Percentiles rank a stretch among this genome's conserved stretches.
phyloP scores from a whole-genome alignment of 2,888 invertebrate species.

The Dryococelus australis region DNA sequence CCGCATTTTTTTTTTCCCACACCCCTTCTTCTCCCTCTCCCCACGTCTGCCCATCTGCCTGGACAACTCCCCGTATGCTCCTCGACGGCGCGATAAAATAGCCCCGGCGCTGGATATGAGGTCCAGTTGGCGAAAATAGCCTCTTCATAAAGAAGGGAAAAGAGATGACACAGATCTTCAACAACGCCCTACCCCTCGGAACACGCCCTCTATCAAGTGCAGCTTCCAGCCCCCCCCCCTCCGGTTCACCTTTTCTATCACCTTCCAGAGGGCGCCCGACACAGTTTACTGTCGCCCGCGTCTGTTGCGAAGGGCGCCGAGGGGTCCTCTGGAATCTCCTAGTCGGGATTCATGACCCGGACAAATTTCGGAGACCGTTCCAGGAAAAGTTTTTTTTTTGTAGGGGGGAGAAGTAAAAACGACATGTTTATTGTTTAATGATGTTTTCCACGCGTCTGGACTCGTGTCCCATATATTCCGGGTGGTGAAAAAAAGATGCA shows the following conservation, averaged over 20 bases:
- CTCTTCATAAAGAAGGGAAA: constrained; percentile 38
- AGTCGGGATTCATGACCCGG: not conserved
- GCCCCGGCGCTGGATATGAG: constrained; percentile 24
- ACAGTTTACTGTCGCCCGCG: constrained; percentile 29
- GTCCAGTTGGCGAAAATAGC: constrained; percentile 35
- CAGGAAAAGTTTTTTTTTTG: not conserved
- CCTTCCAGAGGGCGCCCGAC: constrained; percentile 11
- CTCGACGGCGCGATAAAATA: constrained; percentile 23
- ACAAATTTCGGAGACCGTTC: not conserved
- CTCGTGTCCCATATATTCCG: no score
- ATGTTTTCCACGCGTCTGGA: no score
- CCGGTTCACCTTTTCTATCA: constrained; percentile 18
- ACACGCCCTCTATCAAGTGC: constrained; percentile 17
- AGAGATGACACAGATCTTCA: constrained; percentile 12
- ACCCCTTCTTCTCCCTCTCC: not conserved
- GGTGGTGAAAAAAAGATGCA: no score
- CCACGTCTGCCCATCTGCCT: not conserved
- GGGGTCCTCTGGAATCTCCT: constrained; percentile 28
- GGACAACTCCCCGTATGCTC: not conserved
- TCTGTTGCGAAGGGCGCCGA: constrained; percentile 27
- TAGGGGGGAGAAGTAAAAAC: not conserved
- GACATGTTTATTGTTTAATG: no score
- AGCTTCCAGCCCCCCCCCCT: constrained; percentile 18
- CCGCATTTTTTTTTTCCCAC: not conserved
- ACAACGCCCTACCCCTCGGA: not conserved